phyloP scores from a whole-genome alignment of 2,797 vertebrate species.

The Aselliscus stoliczkanus region DNA sequence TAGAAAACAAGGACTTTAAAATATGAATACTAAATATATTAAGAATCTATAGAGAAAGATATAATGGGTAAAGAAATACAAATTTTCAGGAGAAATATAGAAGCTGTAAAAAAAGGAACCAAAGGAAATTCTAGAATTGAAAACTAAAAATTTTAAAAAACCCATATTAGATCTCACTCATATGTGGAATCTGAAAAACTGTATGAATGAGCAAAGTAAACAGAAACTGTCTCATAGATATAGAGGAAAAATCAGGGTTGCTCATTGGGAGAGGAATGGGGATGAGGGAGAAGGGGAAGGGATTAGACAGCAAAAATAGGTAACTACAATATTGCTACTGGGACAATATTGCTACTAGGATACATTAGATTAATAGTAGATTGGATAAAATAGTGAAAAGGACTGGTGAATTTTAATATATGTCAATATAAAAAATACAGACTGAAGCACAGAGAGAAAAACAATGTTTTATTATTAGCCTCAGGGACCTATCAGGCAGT shows the following conservation, averaged over 20 bases:
- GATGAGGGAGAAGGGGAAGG: no score
- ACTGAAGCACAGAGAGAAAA: background rate
- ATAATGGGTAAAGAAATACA: background rate
- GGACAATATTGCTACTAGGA: no score
- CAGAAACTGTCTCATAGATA: no score
- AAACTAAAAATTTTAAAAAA: background rate
- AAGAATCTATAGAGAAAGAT: background rate
- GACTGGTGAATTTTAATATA: background rate
- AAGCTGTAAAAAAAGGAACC: background rate
- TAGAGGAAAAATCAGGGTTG: no score
- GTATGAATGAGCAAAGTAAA: no score
- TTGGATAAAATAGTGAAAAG: background rate
- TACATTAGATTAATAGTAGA: background rate
- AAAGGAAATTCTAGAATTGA: background rate
- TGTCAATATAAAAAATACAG: background rate
- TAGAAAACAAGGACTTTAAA: background rate
- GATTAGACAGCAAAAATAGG: no score
- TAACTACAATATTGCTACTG: no score
- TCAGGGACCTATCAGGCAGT: no score
- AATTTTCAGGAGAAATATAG: background rate
- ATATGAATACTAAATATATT: background rate
- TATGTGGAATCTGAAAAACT: no score
- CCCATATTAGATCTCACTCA: no score
- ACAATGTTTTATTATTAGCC: background rate
- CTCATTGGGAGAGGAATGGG: no score